Base-by-base conservation (phyloP, 2,888 invertebrate species). In the Parapristionchus giblindavisi region DNA sequence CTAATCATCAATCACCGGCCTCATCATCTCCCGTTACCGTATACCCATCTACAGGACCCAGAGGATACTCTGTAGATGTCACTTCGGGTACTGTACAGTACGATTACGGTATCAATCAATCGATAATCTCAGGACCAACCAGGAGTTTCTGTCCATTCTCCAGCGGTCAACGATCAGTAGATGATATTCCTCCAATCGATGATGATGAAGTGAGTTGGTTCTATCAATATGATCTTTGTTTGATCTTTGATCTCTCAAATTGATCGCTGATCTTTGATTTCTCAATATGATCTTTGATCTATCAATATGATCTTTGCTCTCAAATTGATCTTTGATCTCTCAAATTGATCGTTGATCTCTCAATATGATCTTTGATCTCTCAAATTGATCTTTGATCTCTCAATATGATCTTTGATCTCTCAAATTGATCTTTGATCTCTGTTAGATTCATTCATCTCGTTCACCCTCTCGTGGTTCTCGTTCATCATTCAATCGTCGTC, bases 151-250 rank as follows among this genome's bases (percentile, higher is more conserved):
- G 68, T 52, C 68, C 68, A 11, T 68, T 24, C n/a, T 68, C 68
- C 29, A 24, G 34, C 11, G 34, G 34, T 52, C 68, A 52, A 8
- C 51, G 34, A 21, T 68, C 68, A n/a, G n/a, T 68, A 3, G 68
- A 68, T 3, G 68, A 68, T 2, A 52, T 68, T n/a, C 68, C 34
- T 14, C 52, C 68, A 32, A 68, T 68, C 68, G 68, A 68, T 52
- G 51, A 68, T 32, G 48, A 52, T 1, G 68, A 68, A 43, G 63
- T 65, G 43, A 40, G 29, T 40, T 65, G 43, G 1, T 43, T 43
- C 63, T 40, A 29, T 36, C 27, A 11, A 27, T 65, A 43, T n/a
- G n/a, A n/a, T n/a, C n/a, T n/a, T n/a, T n/a, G n/a, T n/a, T n/a
- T n/a, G n/a, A n/a, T n/a, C 63, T 24, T 29, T 43, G 36, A 27